A percentile compares a stretch with the other conserved stretches of the same genome.
Evolutionary conservation across 2,113 vertebrate genomes (phyloP).

Genomic region (Melanocharis versteri): DNA sequence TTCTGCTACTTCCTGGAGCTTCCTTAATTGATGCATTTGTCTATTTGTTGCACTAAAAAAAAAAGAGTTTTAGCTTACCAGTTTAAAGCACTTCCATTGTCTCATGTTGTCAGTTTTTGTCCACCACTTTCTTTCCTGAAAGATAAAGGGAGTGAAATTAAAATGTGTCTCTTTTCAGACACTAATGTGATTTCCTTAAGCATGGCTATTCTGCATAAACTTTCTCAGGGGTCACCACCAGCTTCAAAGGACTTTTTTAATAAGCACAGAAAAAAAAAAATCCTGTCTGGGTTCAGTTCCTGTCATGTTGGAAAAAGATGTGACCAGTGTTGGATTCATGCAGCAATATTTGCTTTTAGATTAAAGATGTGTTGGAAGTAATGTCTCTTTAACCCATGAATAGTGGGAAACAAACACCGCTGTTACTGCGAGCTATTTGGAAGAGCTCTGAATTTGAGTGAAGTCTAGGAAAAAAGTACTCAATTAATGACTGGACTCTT

Average conservation of each 20-base stretch:
- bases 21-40: slow-evolving; percentile 29
- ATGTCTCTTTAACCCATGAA: background rate
- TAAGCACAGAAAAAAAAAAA: background rate
- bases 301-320: slow-evolving; percentile 59
- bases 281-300: slow-evolving; percentile 44
- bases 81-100: background rate
- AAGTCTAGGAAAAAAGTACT: background rate
- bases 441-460: background rate
- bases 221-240: background rate
- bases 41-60: background rate
- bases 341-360: slow-evolving; percentile 8
- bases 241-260: slow-evolving; percentile 53
- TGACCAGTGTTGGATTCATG: background rate
- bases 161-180: background rate
- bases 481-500: background rate
- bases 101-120: background rate
- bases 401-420: background rate
- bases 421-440: background rate
- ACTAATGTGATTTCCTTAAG: background rate
- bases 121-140: background rate
- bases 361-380: slow-evolving; percentile 22
- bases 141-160: background rate
- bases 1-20: slow-evolving; percentile 34
- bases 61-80: background rate
- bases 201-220: background rate